phyloP scores from a whole-genome alignment of 2,888 invertebrate genomes.

The Kuschelorhynchus macadamiae region DNA sequence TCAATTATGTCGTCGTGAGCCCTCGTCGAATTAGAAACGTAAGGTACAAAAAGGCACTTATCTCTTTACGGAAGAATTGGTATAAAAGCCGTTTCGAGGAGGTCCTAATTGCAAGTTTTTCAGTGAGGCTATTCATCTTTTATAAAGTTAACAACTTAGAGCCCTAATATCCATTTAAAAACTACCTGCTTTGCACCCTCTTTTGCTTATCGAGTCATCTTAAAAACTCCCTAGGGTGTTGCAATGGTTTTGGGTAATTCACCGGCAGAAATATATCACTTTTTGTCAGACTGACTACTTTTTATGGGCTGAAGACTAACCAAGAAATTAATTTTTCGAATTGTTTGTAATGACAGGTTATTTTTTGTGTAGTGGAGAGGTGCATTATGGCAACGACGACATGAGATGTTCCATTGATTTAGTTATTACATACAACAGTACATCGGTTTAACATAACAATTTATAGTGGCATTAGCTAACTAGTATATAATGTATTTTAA shows the following conservation, averaged over 20 bases:
- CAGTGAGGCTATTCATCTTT: conserved; percentile 64
- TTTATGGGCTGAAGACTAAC: conserved; percentile 7
- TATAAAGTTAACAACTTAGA: conserved; percentile 65
- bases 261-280: conserved; percentile 23
- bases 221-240: conserved; percentile 29
- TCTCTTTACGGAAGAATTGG: conserved; percentile 64
- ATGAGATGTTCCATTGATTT: too few relatives aligned
- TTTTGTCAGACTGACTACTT: conserved; percentile 16
- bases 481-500: too few relatives aligned
- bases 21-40: conserved; percentile 19
- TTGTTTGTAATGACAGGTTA: conserved; percentile 15
- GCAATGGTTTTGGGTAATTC: conserved; percentile 34
- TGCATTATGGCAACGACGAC: not conserved
- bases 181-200: conserved; percentile 65
- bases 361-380: not conserved
- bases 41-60: conserved; percentile 61
- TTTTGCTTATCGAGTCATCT: conserved; percentile 47
- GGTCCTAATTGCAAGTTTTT: conserved; percentile 66
- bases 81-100: conserved; percentile 61
- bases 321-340: conserved; percentile 11
- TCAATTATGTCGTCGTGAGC: not conserved
- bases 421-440: too few relatives aligned
- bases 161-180: conserved; percentile 64
- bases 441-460: too few relatives aligned
- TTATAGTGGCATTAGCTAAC: too few relatives aligned